Percentiles rank a stretch among this genome's conserved stretches.
These are phyloP conservation scores for Dicerorhinus sumatrensis DNA, from an alignment of 2,113 vertebrate species.

Conservation along the genomic window DNA sequence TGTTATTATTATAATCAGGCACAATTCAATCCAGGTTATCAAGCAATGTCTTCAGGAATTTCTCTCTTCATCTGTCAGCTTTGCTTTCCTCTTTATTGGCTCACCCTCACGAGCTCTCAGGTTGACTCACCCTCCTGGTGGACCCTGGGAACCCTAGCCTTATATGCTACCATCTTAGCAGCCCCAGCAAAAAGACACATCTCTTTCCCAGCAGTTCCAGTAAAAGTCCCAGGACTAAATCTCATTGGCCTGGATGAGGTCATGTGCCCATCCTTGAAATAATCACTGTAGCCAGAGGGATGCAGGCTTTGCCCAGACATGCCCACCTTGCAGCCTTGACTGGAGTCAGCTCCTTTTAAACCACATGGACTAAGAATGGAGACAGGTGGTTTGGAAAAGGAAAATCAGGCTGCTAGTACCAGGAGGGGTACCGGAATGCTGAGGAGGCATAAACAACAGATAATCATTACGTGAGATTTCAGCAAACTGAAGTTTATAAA, in stretches of 20 bases:
- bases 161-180: background rate
- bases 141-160: background rate
- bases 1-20: background rate
- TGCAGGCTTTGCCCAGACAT: background rate
- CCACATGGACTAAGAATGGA: background rate
- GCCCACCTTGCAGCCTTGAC: background rate
- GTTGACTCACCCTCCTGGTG: background rate
- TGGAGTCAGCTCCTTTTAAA: background rate
- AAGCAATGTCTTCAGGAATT: background rate
- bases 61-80: background rate
- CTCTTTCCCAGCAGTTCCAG: background rate
- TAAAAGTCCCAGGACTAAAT: background rate
- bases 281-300: background rate
- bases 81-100: background rate
- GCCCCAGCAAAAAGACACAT: background rate
- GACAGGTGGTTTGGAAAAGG: background rate
- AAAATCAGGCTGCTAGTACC: background rate
- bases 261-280: background rate
- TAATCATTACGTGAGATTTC: background rate
- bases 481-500: background rate
- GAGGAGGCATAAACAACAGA: background rate
- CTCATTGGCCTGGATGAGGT: background rate
- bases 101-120: background rate
- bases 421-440: background rate
- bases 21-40: background rate